phyloP scores from a whole-genome alignment of 92 coral and sea anemone species.

The Porites lobata region DNA sequence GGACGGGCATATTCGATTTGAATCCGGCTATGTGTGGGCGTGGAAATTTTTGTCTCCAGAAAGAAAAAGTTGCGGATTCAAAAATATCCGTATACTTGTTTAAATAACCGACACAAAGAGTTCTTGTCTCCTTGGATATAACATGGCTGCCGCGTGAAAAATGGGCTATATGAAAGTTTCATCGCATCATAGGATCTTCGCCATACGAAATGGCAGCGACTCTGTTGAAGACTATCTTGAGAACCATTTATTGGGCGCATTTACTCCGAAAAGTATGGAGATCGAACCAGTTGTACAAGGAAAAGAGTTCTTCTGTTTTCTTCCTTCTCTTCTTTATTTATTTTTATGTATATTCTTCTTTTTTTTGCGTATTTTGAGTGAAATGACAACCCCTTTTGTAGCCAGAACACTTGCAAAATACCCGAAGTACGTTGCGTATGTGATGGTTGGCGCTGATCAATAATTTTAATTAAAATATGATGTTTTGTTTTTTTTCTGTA shows the following conservation, averaged over 20 bases:
- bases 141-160: too few species aligned
- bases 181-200: too few species aligned
- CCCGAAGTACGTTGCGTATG: neutral
- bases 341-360: neutral
- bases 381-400: slow-evolving; percentile 2
- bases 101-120: slow-evolving; percentile 4
- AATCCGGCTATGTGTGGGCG: neutral
- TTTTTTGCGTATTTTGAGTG: neutral
- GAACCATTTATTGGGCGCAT: slow-evolving; percentile 15
- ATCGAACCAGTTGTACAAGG: slow-evolving; percentile 8
- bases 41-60: slow-evolving; percentile 5
- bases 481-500: neutral
- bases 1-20: neutral
- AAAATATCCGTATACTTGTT: neutral
- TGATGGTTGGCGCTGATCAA: slow-evolving; percentile 15
- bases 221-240: neutral
- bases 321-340: slow-evolving; percentile 4
- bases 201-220: too few species aligned
- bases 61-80: neutral
- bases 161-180: too few species aligned
- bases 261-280: slow-evolving; percentile 8
- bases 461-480: too few species aligned
- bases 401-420: slow-evolving; percentile 7
- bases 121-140: neutral
- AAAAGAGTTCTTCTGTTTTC: slow-evolving; percentile 18